These are phyloP conservation scores for Subanguina moxae DNA, from an alignment of 1,140 invertebrate species.

Conservation along the genomic window DNA sequence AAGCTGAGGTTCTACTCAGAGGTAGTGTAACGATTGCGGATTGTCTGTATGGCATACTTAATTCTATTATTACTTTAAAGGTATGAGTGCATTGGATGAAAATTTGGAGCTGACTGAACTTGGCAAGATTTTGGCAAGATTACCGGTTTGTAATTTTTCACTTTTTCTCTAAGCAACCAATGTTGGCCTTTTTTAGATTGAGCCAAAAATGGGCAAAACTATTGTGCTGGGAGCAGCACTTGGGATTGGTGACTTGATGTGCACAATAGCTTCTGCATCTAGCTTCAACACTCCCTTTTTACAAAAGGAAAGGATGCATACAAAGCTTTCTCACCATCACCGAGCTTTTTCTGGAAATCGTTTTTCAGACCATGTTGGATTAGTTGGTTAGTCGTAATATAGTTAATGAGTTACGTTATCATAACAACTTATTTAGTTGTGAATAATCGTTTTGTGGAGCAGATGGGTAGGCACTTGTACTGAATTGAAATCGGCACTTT, in stretches of 20 bases:
- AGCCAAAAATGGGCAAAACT: constrained; percentile 64
- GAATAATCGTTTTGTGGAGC: constrained; percentile 75
- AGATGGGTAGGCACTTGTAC: too few relatives aligned
- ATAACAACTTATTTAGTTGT: not conserved
- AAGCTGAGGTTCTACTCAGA: constrained; percentile 62
- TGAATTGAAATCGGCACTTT: too few relatives aligned
- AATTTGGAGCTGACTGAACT: constrained; percentile 63
- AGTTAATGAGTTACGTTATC: not conserved
- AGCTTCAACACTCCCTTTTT: constrained; percentile 77
- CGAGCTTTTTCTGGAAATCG: constrained; percentile 76
- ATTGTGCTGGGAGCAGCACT: constrained; percentile 62
- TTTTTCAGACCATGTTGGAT: constrained; percentile 87
- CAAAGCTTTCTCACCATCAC: constrained; percentile 72
- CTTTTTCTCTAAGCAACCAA: too few relatives aligned
- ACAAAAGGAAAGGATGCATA: constrained; percentile 61
- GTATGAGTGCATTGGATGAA: constrained; percentile 63
- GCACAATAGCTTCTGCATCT: constrained; percentile 79
- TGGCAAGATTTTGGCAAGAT: constrained; percentile 61
- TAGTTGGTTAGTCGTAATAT: constrained; percentile 70
- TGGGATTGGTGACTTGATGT: constrained; percentile 54
- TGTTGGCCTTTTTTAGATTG: constrained; percentile 47
- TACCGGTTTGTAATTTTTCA: constrained; percentile 50
- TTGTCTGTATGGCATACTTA: not conserved
- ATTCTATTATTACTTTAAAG: constrained; percentile 23
- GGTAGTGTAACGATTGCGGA: constrained; percentile 42